Conservation (phyloP, 2,113 vertebrate genomes). For the Sebastes fasciatus region DNA sequence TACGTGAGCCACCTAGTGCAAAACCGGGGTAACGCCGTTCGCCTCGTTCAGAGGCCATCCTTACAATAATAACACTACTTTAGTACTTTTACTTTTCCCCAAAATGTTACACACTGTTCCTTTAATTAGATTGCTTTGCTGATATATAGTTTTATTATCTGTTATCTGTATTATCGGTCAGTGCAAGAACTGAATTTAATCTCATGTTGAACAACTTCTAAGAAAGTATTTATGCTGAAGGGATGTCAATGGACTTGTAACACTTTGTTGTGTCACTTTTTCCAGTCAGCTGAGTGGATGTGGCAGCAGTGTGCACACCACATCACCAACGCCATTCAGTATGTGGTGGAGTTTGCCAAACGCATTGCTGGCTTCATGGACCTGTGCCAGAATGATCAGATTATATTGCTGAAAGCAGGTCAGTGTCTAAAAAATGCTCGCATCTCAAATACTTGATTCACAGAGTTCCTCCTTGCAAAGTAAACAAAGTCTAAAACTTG, state of each 20-base stretch:
- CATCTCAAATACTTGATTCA: background rate
- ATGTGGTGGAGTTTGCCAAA: constrained; percentile 93
- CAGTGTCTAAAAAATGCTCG: constrained; percentile 57
- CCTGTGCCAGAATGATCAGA: constrained; percentile 92
- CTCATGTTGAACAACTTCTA: background rate
- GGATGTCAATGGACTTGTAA: background rate
- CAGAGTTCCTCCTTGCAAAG: background rate
- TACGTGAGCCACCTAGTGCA: no score
- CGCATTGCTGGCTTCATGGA: constrained; percentile 92
- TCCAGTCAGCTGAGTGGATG: constrained; percentile 89
- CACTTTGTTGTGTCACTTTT: constrained; percentile 1
- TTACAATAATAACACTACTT: no score
- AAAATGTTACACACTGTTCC: no score
- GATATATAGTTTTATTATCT: background rate
- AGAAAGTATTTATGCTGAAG: background rate
- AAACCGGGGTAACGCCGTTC: no score
- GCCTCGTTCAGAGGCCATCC: no score
- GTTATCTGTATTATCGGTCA: background rate
- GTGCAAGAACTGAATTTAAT: background rate
- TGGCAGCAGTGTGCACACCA: constrained; percentile 91
- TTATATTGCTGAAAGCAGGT: constrained; percentile 93
- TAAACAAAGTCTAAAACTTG: constrained; percentile 52
- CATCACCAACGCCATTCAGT: constrained; percentile 91
- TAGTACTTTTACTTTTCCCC: no score
- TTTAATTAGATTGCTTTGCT: background rate